Conservation (phyloP, 2,113 vertebrate genomes). For the Scytalopus superciliaris region DNA sequence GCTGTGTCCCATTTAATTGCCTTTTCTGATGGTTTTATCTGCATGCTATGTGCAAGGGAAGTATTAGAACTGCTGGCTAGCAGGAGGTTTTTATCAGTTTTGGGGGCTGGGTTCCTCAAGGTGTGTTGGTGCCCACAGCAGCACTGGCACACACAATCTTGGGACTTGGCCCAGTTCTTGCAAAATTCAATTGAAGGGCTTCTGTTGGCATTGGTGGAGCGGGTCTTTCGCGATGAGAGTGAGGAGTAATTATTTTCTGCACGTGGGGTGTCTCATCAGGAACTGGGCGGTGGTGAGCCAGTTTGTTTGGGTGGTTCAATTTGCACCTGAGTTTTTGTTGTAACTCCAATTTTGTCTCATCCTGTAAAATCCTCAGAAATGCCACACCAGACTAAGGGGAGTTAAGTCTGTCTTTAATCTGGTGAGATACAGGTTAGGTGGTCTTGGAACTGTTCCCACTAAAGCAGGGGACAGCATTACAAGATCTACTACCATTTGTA, state of each 20-base stretch:
- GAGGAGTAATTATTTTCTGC: constrained; percentile 56
- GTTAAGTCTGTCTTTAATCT: not conserved
- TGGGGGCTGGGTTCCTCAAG: not conserved
- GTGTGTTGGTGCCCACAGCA: constrained; percentile 6
- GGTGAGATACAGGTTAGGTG: constrained; percentile 21
- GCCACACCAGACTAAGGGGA: not conserved
- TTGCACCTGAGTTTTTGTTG: not conserved
- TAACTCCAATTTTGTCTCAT: not conserved
- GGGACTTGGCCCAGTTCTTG: constrained; percentile 58
- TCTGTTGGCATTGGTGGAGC: constrained; percentile 16
- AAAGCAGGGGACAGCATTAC: constrained; percentile 51
- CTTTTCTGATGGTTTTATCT: not conserved
- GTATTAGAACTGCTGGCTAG: not conserved
- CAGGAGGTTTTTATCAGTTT: not conserved
- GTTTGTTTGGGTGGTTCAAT: not conserved
- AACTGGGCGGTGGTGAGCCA: not conserved
- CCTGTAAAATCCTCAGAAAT: not conserved
- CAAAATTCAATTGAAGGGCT: constrained; percentile 29
- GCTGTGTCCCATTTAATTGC: not conserved
- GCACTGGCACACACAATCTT: not conserved
- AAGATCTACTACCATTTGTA: constrained; percentile 57
- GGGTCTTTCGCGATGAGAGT: not conserved
- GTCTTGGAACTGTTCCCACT: constrained; percentile 53
- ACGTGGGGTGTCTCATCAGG: constrained; percentile 19
- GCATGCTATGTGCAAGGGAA: not conserved